Conservation (phyloP, 2,113 vertebrate genomes). For the Rana temporaria region DNA sequence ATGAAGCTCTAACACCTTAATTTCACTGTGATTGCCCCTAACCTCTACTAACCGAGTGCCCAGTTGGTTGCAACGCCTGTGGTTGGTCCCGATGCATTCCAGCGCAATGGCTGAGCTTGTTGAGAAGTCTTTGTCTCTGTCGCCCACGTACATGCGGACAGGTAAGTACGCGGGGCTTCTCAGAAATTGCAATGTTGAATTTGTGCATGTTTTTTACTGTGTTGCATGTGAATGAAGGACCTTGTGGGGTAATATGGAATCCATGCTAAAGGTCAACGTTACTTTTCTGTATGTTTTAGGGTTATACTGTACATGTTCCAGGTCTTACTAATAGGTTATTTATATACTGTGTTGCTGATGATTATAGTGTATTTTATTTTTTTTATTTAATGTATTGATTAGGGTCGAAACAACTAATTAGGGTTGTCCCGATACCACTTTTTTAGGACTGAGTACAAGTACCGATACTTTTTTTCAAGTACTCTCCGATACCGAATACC, state of each 20-base stretch:
- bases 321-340: too few relatives aligned
- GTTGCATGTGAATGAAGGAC: background rate
- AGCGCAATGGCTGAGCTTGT: conserved; percentile 88
- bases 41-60: conserved; percentile 87
- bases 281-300: too few relatives aligned
- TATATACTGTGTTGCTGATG: too few relatives aligned
- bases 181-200: background rate
- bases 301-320: too few relatives aligned
- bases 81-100: conserved; percentile 79
- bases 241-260: background rate
- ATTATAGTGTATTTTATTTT: too few relatives aligned
- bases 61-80: conserved; percentile 72
- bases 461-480: too few relatives aligned
- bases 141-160: conserved; percentile 74
- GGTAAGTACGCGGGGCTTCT: conserved; percentile 81
- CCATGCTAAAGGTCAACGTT: too few relatives aligned
- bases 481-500: too few relatives aligned
- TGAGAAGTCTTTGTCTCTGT: conserved; percentile 70
- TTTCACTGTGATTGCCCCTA: conserved; percentile 81
- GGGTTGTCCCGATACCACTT: too few relatives aligned
- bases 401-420: too few relatives aligned
- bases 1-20: conserved; percentile 77
- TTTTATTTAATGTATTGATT: too few relatives aligned
- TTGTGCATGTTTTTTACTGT: conserved; percentile 24
- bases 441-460: too few relatives aligned